Evolutionary conservation across 2,113 vertebrate species (phyloP), one percentile per base, ranked within the genome.

Genomic region (Chionomys nivalis): DNA sequence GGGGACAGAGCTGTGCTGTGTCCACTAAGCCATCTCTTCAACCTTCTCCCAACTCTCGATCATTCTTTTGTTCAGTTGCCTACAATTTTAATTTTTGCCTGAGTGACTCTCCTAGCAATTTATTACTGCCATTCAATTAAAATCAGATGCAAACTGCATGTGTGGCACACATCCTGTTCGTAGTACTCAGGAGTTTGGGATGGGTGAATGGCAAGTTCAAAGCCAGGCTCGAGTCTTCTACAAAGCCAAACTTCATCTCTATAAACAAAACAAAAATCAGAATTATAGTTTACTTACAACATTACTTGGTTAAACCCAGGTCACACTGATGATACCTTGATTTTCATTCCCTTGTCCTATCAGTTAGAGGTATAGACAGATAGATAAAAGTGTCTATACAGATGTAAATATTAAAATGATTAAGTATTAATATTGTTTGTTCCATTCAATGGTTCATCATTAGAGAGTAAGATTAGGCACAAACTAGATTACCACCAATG

Each of bases 321-420:
- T 6, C n/a, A 85, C 13, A 85, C 31, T 87, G 70, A 87, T 78
- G 66, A 55, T 61, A 94, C 19, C 3, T 91, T 81, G 47, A 85
- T 91, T 95, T 97, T 94, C n/a, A 96, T 95, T 89, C 93, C 44
- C 33, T 65, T 89, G 36, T 92, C 66, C 49, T 91, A 42, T 93
- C 7, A 93, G 49, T 65, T 49, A 78, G 66, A 87, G 24, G 17
- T 28, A 39, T 11, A 21, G 31, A 58, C 14, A 93, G 26, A 55
- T 55, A 90, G 31, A 44, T 52, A 87, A 28, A 28, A 66, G 93
- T 66, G n/a, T 0, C 75, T 42, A 88, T 65, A 47, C 3, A 79
- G 44, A 82, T 55, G 52, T 21, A 1, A 85, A 77, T 68, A 66
- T 39, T 70, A 42, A 12, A 93, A 63, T 94, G 33, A 78, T 94